A percentile compares a stretch with the other conserved stretches of the same genome.
These are phyloP conservation scores for Lytechinus pictus DNA, from an alignment of 35 echinoderm and acorn worm genomes.

Conservation along the genomic window DNA sequence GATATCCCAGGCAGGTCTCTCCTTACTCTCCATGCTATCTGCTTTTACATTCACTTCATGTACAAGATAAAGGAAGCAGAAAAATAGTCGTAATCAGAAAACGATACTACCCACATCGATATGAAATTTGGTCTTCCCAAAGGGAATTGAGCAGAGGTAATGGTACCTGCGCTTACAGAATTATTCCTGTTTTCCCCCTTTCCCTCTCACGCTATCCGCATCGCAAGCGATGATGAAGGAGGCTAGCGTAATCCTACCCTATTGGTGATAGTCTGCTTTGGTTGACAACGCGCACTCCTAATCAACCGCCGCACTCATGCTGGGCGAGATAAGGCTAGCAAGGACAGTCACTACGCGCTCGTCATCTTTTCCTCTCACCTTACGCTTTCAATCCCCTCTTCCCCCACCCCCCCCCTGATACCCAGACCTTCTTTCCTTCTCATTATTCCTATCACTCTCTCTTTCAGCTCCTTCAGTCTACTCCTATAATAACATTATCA, in stretches of 20 bases:
- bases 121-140: background rate
- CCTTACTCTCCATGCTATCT: background rate
- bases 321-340: slow-evolving; percentile 15
- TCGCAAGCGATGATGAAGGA: background rate
- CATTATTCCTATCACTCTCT: no score
- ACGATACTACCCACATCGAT: slow-evolving; percentile 17
- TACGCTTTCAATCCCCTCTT: no score
- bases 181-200: background rate
- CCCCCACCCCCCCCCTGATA: no score
- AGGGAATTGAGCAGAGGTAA: background rate
- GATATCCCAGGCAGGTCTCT: background rate
- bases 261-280: background rate
- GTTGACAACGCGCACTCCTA: slow-evolving; percentile 15
- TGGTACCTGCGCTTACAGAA: slow-evolving; percentile 9
- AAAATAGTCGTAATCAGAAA: slow-evolving; percentile 13
- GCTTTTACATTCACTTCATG: background rate
- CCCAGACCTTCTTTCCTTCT: no score
- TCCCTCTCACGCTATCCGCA: background rate
- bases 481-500: no score
- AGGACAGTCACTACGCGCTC: background rate
- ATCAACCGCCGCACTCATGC: slow-evolving; percentile 25
- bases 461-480: no score
- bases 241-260: slow-evolving; percentile 21
- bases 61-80: background rate
- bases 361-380: no score